Evolutionary conservation across 2,888 invertebrate species (phyloP).

Genomic region (Drosophila fungiperda): DNA sequence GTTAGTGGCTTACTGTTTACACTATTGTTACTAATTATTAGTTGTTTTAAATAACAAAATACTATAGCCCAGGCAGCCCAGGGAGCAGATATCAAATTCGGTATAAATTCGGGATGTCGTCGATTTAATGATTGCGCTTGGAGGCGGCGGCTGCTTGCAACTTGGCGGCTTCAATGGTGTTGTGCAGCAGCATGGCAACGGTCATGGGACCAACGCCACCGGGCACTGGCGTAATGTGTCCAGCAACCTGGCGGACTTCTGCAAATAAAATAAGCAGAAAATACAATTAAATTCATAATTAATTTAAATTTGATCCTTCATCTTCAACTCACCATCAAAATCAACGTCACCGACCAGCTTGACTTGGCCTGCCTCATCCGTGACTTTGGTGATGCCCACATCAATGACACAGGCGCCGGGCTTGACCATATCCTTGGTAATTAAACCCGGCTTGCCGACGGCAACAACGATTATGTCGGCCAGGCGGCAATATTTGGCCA

Average conservation of each 20-base stretch:
- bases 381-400: constrained; percentile 92
- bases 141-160: constrained; percentile 76
- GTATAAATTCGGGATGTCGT: constrained; percentile 27
- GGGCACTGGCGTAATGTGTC: constrained; percentile 95
- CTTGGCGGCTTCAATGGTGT: constrained; percentile 92
- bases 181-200: constrained; percentile 96
- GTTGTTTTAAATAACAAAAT: constrained; percentile 55
- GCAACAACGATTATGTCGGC: constrained; percentile 85
- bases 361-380: constrained; percentile 88
- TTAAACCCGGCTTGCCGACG: constrained; percentile 89
- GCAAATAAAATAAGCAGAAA: constrained; percentile 82
- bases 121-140: background rate
- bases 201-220: constrained; percentile 98
- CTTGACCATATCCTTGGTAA: constrained; percentile 94
- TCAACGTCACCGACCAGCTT: constrained; percentile 95
- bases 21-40: constrained; percentile 41
- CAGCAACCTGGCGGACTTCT: constrained; percentile 91
- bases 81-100: constrained; percentile 27
- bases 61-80: constrained; percentile 38
- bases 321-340: constrained; percentile 88
- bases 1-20: constrained; percentile 15
- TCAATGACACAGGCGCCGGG: constrained; percentile 95
- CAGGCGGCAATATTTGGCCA: constrained; percentile 88
- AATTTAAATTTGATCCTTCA: background rate
- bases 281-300: background rate